Conservation (phyloP, 2,797 vertebrate genomes). For the Numenius phaeopus region DNA sequence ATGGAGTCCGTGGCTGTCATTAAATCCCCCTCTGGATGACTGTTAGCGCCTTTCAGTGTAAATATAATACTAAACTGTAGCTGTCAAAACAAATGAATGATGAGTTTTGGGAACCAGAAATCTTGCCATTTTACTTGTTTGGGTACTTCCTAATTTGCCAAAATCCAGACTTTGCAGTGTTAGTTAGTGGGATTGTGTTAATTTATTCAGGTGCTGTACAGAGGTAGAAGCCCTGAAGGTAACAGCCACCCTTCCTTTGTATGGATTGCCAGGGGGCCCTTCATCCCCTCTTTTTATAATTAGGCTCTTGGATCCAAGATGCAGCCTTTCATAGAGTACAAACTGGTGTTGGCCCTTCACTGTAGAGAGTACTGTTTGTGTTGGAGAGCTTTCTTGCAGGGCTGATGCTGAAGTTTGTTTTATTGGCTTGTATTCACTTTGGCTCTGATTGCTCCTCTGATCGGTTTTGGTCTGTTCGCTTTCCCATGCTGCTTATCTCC, state of each 20-base stretch:
- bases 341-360: neutral
- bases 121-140: neutral
- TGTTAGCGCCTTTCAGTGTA: neutral
- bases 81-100: neutral
- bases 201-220: neutral
- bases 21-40: neutral
- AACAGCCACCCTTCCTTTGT: neutral
- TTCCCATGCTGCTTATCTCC: conserved; percentile 4
- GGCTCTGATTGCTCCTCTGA: neutral
- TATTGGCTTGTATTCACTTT: neutral
- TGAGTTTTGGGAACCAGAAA: neutral
- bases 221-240: neutral
- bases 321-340: neutral
- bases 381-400: neutral
- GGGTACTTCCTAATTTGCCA: neutral
- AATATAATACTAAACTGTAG: neutral
- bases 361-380: neutral
- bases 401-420: neutral
- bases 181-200: neutral
- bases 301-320: neutral
- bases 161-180: neutral
- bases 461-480: neutral
- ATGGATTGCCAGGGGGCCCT: neutral
- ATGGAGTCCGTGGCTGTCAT: neutral
- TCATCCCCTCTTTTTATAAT: neutral